Base-by-base conservation (phyloP, 2,113 vertebrate species). In the Epinephelus lanceolatus region DNA sequence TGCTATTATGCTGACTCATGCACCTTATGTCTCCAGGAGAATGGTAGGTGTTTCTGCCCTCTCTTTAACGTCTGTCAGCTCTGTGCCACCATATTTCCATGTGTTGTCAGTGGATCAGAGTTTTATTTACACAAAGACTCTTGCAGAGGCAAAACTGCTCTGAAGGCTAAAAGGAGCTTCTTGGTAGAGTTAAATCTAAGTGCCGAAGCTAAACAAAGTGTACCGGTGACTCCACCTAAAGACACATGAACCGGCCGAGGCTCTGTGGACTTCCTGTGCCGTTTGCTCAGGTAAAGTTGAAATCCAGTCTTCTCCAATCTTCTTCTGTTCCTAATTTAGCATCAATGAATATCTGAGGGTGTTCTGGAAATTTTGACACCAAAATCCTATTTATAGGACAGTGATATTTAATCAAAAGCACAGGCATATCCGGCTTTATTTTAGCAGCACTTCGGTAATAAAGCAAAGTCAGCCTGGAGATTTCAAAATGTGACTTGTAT, bases 371-470 rank as follows among this genome's bases (percentile, higher is more conserved):
- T 62, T 72, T 67, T 74, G 62, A 86, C 67, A 71, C 61, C 80
- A 65, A 42, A 80, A 21, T 75, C 65, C 71, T 87, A 78, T 87
- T 87, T 76, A 78, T 79, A 80, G 76, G 55, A 45, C 9, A 23
- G 77, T 69, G 62, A 86, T 80, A 82, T 89, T 88, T 87, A 81
- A 86, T 89, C 82, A 69, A 78, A 88, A 78, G 55, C 74, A 55
- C 47, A 66, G 80, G 83, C 77, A 72, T 71, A 76, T 69, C 55
- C 55, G 69, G 33, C 18, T 65, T 56, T 79, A 81, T 72, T 79
- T 40, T 33, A 84, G 71, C 21, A 75, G 51, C 74, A 30, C 68
- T 76, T 70, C 60, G 57, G 78, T 45, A 56, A 13, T 68, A 77
- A 83, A 51, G 65, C 5, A 0, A 63, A 49, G 11, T 69, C 60